These are phyloP conservation scores for Hoplodrina ambigua DNA, from an alignment of 2,888 invertebrate genomes.

Conservation along the genomic window DNA sequence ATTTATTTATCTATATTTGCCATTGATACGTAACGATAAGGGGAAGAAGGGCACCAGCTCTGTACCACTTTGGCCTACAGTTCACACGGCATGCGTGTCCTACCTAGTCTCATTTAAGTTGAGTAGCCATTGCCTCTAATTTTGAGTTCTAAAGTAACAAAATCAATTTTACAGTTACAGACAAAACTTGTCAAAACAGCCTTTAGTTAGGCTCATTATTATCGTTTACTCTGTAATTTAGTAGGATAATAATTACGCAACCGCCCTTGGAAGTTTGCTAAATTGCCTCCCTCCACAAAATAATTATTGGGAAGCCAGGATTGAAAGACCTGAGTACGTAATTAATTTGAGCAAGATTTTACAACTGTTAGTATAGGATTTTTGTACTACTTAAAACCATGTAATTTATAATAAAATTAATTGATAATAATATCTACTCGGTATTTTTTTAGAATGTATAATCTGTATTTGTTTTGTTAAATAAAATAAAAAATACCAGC, in stretches of 20 bases:
- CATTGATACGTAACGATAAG: no score
- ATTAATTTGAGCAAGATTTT: constrained; percentile 44
- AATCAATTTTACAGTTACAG: constrained; percentile 24
- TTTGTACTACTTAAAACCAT: no score
- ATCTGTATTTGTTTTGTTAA: no score
- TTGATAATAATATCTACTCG: no score
- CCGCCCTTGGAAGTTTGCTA: constrained; percentile 43
- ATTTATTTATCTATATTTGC: no score
- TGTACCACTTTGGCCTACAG: no score
- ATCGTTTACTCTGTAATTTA: constrained; percentile 60
- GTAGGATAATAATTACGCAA: constrained; percentile 56
- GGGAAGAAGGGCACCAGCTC: no score
- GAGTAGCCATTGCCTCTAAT: not conserved
- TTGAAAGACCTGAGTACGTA: constrained; percentile 29
- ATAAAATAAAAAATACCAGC: no score
- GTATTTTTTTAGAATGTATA: no score
- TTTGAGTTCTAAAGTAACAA: not conserved
- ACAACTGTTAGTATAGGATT: not conserved
- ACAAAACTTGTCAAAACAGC: constrained; percentile 25
- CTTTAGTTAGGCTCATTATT: constrained; percentile 52
- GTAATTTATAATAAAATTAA: no score
- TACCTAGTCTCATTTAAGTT: no score
- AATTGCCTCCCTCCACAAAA: constrained; percentile 52
- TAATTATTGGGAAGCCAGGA: constrained; percentile 49
- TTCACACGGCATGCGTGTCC: no score